phyloP scores from a whole-genome alignment of 2,888 invertebrate genomes.

The Xestoiulus laeticollis region DNA sequence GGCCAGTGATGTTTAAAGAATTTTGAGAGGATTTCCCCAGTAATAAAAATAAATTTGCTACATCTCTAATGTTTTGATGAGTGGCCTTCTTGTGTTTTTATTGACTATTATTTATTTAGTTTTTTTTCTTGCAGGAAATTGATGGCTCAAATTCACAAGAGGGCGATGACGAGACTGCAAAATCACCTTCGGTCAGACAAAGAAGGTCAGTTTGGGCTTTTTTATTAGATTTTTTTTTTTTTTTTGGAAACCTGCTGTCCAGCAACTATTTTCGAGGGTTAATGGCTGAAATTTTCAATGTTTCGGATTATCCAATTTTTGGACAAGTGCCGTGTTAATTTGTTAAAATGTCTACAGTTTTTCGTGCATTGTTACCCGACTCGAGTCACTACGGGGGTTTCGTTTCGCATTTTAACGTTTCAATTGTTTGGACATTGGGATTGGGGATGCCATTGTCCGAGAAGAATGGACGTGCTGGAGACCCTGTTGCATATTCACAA shows the following conservation, averaged over 20 bases:
- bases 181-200: slow-evolving; percentile 52
- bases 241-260: not conserved
- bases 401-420: not conserved
- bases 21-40: no score
- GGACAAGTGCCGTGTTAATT: not conserved
- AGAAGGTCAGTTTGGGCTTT: slow-evolving; percentile 25
- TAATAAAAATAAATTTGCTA: no score
- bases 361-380: not conserved
- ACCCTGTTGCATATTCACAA: not conserved
- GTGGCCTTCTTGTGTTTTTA: not conserved
- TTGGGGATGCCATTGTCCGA: not conserved
- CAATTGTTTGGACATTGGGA: not conserved
- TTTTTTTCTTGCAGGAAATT: slow-evolving; percentile 53
- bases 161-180: slow-evolving; percentile 55
- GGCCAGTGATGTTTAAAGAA: no score
- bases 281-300: not conserved
- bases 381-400: not conserved
- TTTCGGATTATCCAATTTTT: not conserved
- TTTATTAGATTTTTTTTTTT: not conserved
- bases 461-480: not conserved
- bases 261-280: not conserved
- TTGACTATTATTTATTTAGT: not conserved
- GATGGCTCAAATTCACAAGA: slow-evolving; percentile 55
- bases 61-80: no score
- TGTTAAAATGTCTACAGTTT: no score